A percentile compares a stretch with the other conserved stretches of the same genome.
phyloP scores from a whole-genome alignment of 1,140 invertebrate genomes.

The Drosophila virilis region DNA sequence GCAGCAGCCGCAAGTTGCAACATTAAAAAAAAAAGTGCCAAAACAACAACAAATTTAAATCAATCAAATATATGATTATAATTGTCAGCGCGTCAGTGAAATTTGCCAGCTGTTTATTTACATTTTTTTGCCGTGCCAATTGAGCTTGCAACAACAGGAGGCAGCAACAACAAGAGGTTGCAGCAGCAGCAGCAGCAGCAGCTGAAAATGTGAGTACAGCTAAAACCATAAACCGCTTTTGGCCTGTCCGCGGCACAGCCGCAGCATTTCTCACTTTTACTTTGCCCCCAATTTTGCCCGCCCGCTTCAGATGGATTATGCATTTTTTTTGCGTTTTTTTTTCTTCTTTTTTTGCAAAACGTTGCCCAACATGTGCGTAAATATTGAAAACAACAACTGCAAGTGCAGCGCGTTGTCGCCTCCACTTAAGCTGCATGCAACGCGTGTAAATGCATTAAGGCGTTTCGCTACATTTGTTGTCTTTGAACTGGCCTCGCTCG shows the following conservation, averaged over 20 bases:
- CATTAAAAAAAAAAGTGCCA: conserved; percentile 13
- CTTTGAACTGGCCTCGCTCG: background rate
- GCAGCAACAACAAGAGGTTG: conserved; percentile 1
- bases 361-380: conserved; percentile 12
- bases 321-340: background rate
- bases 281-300: background rate
- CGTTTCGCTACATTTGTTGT: background rate
- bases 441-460: conserved; percentile 17
- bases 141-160: conserved; percentile 32
- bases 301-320: background rate
- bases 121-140: conserved; percentile 31
- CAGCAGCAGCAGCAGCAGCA: conserved; percentile 6
- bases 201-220: conserved; percentile 28
- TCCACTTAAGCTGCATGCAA: background rate
- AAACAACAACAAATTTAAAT: conserved; percentile 14
- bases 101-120: conserved; percentile 23
- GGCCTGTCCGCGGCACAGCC: conserved; percentile 8
- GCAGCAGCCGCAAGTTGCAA: conserved; percentile 46
- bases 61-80: background rate
- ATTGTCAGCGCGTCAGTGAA: conserved; percentile 20
- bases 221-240: conserved; percentile 36
- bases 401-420: background rate
- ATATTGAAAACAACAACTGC: background rate
- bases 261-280: conserved; percentile 31
- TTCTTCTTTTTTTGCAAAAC: background rate